Evolutionary conservation across 2,797 vertebrate genomes (phyloP).

Genomic region (Pantherophis alleghaniensis): DNA sequence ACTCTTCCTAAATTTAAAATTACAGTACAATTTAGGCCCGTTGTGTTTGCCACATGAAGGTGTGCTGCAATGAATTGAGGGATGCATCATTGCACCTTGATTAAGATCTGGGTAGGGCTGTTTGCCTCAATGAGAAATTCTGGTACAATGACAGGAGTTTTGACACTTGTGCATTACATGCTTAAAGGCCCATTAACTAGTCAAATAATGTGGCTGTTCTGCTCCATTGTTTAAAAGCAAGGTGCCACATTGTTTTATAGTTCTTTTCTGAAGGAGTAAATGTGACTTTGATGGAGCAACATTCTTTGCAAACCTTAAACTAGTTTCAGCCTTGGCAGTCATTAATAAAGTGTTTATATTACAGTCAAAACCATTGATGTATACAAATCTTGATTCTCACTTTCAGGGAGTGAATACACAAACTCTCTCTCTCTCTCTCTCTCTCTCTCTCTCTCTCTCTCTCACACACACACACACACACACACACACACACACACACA

Average conservation of each 20-base stretch:
- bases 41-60: background rate
- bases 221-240: background rate
- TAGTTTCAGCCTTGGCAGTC: background rate
- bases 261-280: background rate
- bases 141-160: background rate
- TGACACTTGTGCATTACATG: background rate
- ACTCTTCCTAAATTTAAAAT: background rate
- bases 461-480: background rate
- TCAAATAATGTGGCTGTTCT: constrained; percentile 8
- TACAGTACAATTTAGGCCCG: background rate
- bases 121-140: background rate
- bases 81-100: background rate
- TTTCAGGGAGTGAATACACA: background rate
- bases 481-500: background rate
- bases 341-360: background rate
- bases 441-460: no score
- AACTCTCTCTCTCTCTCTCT: no score
- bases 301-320: background rate
- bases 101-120: background rate
- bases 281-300: background rate
- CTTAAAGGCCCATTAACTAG: background rate
- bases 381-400: background rate
- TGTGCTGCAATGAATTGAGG: background rate
- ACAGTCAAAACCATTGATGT: background rate
- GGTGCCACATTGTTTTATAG: background rate